Evolutionary conservation across 2,888 invertebrate species (phyloP).

Genomic region (Theristus sp.): DNA sequence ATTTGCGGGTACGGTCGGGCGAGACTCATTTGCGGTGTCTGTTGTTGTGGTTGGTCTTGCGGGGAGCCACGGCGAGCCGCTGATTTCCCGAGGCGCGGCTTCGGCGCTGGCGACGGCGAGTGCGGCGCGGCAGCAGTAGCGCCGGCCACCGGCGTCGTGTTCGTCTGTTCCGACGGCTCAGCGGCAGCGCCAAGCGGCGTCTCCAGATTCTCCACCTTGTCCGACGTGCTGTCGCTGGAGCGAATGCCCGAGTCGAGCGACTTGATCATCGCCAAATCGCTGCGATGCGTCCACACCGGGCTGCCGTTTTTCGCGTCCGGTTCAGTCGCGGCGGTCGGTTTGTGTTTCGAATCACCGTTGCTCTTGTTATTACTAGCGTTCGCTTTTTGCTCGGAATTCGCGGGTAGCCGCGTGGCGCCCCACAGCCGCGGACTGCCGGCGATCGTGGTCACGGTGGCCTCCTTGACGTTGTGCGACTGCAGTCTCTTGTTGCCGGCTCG

Average conservation of each 20-base stretch:
- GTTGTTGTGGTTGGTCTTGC: not conserved
- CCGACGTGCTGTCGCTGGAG: not conserved
- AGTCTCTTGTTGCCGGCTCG: not conserved
- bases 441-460: not conserved
- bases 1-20: constrained; percentile 9
- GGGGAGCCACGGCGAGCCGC: not conserved
- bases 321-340: not conserved
- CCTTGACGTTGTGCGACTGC: not conserved
- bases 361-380: not conserved
- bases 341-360: not conserved
- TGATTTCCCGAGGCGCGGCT: not conserved
- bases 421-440: constrained; percentile 1
- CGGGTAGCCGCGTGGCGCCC: not conserved
- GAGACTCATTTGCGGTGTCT: constrained; percentile 1
- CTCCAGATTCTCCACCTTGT: not conserved
- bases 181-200: not conserved
- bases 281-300: constrained; percentile 5
- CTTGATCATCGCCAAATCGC: constrained; percentile 6
- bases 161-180: not conserved
- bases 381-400: no score
- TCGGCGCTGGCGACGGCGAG: not conserved
- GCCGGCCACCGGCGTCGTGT: not conserved
- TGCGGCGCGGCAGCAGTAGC: not conserved
- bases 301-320: no score
- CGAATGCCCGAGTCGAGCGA: constrained; percentile 2